Percentiles rank a stretch among this genome's conserved stretches.
These are phyloP conservation scores for Malurus leucopterus DNA, from an alignment of 2,797 vertebrate species.

Conservation along the genomic window DNA sequence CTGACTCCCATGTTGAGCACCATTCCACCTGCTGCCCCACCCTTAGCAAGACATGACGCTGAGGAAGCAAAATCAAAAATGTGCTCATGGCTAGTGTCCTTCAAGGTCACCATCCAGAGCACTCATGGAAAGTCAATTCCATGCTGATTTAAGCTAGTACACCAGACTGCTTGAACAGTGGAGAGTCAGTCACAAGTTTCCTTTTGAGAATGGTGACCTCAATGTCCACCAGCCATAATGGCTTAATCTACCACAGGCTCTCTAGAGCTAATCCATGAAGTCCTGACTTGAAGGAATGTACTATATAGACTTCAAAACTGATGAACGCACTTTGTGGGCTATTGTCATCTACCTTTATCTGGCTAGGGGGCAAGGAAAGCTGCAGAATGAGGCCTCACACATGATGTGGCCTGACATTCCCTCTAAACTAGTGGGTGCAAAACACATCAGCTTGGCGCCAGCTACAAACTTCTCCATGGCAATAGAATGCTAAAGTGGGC, in stretches of 20 bases:
- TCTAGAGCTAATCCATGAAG: neutral
- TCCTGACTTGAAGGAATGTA: neutral
- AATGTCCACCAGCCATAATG: neutral
- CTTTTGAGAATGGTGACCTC: neutral
- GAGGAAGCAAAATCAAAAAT: neutral
- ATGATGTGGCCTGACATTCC: neutral
- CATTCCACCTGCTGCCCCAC: neutral
- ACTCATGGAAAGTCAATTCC: neutral
- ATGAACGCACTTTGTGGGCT: neutral
- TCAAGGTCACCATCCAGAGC: neutral
- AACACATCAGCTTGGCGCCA: neutral
- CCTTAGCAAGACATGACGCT: neutral
- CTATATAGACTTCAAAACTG: neutral
- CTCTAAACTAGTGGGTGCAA: neutral
- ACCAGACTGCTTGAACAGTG: neutral
- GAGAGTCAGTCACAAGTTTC: neutral
- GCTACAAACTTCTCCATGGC: fast-evolving
- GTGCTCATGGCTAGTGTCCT: neutral
- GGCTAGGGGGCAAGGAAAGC: neutral
- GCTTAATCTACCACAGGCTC: neutral
- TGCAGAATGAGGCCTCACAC: neutral
- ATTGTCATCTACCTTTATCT: neutral
- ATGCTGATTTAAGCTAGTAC: neutral
- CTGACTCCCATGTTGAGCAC: neutral
- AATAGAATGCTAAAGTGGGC: neutral